Evolutionary conservation across 2,888 invertebrate genomes (phyloP), one percentile per base, ranked within the genome.

Genomic region (Diaphora mendica): DNA sequence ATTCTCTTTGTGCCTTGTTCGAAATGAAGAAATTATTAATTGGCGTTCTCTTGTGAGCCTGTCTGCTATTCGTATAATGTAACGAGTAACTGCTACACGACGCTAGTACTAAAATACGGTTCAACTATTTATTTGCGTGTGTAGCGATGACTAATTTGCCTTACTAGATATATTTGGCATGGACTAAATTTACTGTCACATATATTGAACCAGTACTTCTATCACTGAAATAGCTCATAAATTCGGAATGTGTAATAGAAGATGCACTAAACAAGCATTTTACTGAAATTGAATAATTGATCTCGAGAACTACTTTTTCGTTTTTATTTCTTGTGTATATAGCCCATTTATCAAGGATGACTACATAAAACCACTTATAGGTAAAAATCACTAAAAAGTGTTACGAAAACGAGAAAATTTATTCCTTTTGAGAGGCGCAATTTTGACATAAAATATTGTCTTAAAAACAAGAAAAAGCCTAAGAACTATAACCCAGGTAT

Each of bases 71-170:
- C 68, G 70, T 42, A 65, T 75, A 62, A 62, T 39, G 64, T 75
- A 55, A 66, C 72, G 73, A 76, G 73, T 77, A 51, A 51, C 51
- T 68, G 76, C 20, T 42, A 79, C 81, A 75, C 71, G 75, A 83
- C 82, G 80, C 77, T 72, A 73, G 74, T 70, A 77, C 78, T 80
- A 79, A 86, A 87, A 87, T 87, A 78, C 89, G 82, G 85, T 78
- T 82, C 77, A 71, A 78, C 82, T 91, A 91, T 90, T 89, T 86
- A 90, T 90, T 89, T 75, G 44, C 75, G 69, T 73, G 76, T 78
- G 82, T 86, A 84, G 82, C 87, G 81, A 83, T 88, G 91, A 91
- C 88, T 87, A 88, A 90, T 89, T 88, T 84, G 83, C 85, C 82
- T 78, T 77, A 82, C 86, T 83, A 87, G 81, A 87, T 87, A 85